Base-by-base conservation (phyloP, 2,888 invertebrate genomes). In the Pherbina coryleti region DNA sequence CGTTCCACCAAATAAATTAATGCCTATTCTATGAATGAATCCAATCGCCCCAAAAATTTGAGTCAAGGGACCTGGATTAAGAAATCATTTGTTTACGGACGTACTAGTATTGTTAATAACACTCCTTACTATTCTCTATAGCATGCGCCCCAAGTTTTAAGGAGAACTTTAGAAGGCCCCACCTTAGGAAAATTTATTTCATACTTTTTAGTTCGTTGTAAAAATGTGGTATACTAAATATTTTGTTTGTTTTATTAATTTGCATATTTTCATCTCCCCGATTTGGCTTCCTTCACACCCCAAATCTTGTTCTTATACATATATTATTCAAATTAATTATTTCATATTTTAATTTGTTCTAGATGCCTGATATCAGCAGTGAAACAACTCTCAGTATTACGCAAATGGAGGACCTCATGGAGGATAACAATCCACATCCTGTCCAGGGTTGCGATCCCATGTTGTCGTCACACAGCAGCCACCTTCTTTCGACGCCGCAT, bases 331-430 rank as follows among this genome's bases (percentile, higher is more conserved):
- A n/a, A 31, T n/a, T 53, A 53, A 55, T n/a, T 28, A 67, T 64
- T 60, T 44, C 2, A 71, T 64, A n/a, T 73, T 60, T 66, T 31
- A 37, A 2, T n/a, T 81, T 71, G 57, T 84, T 84, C 64, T 85
- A 92, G 91, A 91, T 92, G 90, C 91, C 92, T 3, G 92, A 92
- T 82, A 91, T 92, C 66, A 91, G 92, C 79, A 90, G 91, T 28
- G 92, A 92, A 81, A 90, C 91, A 28, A 90, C 91, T 69, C 87
- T 93, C 81, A 92, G 91, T 84, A 90, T 93, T 83, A 81, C 77
- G 71, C 92, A 92, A 82, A 92, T 93, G 87, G 93, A 93, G 82
- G 94, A 94, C 86, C 89, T 93, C 70, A 92, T 93, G 92, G 92
- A 92, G 81, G 92, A 93, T 82, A 84, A 83, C 67, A 92, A 92